Conservation (phyloP, 2,797 vertebrate genomes). For the Lycodopsis pacificus region DNA sequence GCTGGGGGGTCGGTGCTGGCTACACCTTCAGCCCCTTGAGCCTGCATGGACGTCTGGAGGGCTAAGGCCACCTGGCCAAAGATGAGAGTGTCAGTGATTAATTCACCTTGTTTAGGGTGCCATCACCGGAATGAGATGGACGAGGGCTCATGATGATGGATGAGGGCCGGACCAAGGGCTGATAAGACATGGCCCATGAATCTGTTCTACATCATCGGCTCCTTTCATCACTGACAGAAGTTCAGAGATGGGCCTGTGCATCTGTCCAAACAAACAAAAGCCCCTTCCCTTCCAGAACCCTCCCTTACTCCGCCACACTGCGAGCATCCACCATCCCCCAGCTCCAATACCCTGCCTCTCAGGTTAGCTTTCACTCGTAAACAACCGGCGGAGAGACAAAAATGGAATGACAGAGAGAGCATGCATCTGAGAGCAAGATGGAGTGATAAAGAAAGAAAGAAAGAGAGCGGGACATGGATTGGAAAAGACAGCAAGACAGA, state of each 20-base stretch:
- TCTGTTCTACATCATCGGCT: constrained; percentile 96
- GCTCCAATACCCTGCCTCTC: constrained; percentile 59
- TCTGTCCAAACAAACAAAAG: constrained; percentile 95
- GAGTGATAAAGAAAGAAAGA: constrained; percentile 58
- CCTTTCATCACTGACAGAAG: constrained; percentile 96
- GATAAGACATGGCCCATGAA: constrained; percentile 97
- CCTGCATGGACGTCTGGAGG: constrained; percentile 86
- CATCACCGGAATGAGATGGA: constrained; percentile 90
- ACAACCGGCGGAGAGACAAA: constrained; percentile 59
- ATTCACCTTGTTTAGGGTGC: constrained; percentile 95
- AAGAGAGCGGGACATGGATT: constrained; percentile 50
- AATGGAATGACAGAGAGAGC: constrained; percentile 53
- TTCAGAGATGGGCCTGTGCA: constrained; percentile 92
- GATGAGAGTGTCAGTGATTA: constrained; percentile 89
- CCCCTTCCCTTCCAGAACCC: constrained; percentile 69
- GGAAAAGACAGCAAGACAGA: constrained; percentile 55
- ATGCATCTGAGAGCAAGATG: constrained; percentile 54
- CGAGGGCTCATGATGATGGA: constrained; percentile 90
- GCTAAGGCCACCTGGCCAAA: constrained; percentile 90
- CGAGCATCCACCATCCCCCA: constrained; percentile 38
- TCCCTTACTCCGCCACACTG: constrained; percentile 44
- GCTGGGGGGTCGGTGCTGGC: constrained; percentile 4
- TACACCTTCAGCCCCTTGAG: constrained; percentile 56
- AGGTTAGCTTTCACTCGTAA: constrained; percentile 71
- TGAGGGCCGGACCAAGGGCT: constrained; percentile 88